Base-by-base conservation (phyloP, 1,140 invertebrate species). In the Andricus grossulariae region DNA sequence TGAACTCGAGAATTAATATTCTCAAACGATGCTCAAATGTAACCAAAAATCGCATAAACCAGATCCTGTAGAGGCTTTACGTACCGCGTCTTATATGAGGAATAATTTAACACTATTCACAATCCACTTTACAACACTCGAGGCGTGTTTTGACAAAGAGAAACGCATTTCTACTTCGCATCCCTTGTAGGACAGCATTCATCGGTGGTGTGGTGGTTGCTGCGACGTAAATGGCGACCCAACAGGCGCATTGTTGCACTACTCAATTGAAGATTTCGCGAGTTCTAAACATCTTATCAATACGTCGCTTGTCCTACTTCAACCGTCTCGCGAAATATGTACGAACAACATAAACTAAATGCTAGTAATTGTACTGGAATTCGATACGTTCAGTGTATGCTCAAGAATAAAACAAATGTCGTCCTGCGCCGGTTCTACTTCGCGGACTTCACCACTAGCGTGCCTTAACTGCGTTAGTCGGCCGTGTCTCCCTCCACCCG, bases 41-140 rank as follows among this genome's bases (percentile, higher is more conserved):
- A 39, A 66, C 60, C 60, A 66, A 66, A 66, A 66, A 16, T 66
- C 39, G 60, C 60, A 45, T 66, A n/a, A 66, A 66, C 32, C 57
- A 60, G 13, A n/a, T 25, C 32, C 57, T 66, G 3, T 54, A 2
- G 16, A 39, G 21, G 21, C 32, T 32, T 39, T 66, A 66, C 60
- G 32, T 66, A 66, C 60, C 60, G 60, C 60, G 39, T 39, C 25
- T 39, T 39, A n/a, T 45, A 39, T 45, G 25, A 45, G 60, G 25
- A 66, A 66, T 66, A 39, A 16, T 32, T 66, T 66, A 66, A 66
- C 15, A 15, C 60, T 66, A 66, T 39, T 66, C 60, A 66, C 60
- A 66, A 32, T 39, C 13, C 60, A 66, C 60, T 66, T 66, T 66
- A 39, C 7, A 39, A 16, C 13, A 39, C 25, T 32, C 60, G 16